These are phyloP conservation scores for Microctonus hyperodae DNA, from an alignment of 2,888 invertebrate species.

Conservation along the genomic window DNA sequence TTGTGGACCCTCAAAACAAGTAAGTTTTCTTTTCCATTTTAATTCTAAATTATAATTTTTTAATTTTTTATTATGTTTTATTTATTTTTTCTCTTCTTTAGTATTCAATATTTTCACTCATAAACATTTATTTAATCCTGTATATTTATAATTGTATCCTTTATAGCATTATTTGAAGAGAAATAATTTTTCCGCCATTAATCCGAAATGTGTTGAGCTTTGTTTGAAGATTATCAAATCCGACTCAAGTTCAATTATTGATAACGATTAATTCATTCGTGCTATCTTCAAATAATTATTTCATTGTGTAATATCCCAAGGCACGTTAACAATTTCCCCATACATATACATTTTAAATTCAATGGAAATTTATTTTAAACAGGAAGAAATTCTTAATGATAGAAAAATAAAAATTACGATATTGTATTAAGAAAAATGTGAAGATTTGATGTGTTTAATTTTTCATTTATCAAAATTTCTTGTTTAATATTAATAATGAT, in stretches of 20 bases:
- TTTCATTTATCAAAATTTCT: too few species aligned
- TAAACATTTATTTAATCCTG: neutral
- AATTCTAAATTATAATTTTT: slow-evolving; percentile 7
- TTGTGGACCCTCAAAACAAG: slow-evolving; percentile 84
- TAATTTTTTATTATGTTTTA: slow-evolving; percentile 49
- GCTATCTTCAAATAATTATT: neutral
- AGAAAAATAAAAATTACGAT: too few species aligned
- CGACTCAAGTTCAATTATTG: slow-evolving; percentile 52
- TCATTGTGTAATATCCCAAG: neutral
- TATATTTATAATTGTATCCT: slow-evolving; percentile 34
- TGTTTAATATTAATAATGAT: slow-evolving; percentile 4
- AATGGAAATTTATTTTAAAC: too few species aligned
- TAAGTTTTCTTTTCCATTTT: too few species aligned
- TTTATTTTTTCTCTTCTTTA: slow-evolving; percentile 58
- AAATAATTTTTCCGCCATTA: slow-evolving; percentile 40
- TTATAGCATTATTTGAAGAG: slow-evolving; percentile 48
- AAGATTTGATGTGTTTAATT: too few species aligned
- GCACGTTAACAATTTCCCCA: neutral
- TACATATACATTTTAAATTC: too few species aligned
- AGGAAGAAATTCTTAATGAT: too few species aligned
- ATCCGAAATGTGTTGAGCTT: slow-evolving; percentile 50
- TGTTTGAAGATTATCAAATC: slow-evolving; percentile 53
- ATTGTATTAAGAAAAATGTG: too few species aligned
- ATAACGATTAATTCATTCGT: slow-evolving; percentile 17
- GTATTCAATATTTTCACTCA: neutral